Percentiles rank a stretch among this genome's conserved stretches.
phyloP scores from a whole-genome alignment of 37 sponge, comb jelly and placozoan genomes.

The Axinella damicornis region DNA sequence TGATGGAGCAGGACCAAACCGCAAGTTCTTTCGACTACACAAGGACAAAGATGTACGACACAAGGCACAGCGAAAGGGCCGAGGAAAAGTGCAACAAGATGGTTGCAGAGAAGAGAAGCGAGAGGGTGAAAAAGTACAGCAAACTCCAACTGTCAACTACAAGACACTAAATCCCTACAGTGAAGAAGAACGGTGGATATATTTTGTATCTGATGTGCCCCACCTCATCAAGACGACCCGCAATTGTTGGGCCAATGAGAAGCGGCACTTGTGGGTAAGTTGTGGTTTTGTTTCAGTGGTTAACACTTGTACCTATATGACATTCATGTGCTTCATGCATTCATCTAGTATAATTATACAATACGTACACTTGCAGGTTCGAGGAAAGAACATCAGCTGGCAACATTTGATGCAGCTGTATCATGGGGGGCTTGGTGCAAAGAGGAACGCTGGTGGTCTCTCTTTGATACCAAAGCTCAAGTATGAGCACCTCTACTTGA shows the following conservation, averaged over 20 bases:
- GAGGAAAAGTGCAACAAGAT: no score
- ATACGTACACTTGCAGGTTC: not conserved
- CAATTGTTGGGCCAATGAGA: slow-evolving; percentile 2
- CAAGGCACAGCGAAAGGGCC: no score
- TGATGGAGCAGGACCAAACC: slow-evolving; percentile 27
- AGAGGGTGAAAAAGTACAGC: not conserved
- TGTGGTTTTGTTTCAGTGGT: not conserved
- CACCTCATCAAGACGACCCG: slow-evolving; percentile 14
- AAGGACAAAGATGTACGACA: not conserved
- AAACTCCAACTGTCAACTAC: not conserved
- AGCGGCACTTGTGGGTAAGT: not conserved
- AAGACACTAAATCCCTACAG: slow-evolving; percentile 23
- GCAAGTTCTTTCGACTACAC: slow-evolving; percentile 27
- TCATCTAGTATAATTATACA: not conserved
- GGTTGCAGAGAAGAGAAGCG: no score
- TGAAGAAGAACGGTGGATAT: not conserved
- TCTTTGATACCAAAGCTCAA: slow-evolving; percentile 13
- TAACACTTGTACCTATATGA: not conserved
- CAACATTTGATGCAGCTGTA: not conserved
- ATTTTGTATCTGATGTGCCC: slow-evolving; percentile 19
- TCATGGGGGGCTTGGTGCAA: not conserved
- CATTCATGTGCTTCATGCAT: no score
- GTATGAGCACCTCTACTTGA: not conserved
- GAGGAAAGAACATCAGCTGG: not conserved
- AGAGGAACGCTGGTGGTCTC: not conserved